A percentile compares a stretch with the other conserved stretches of the same genome.
Evolutionary conservation across 2,113 vertebrate species (phyloP).

Genomic region (Macaca nemestrina): DNA sequence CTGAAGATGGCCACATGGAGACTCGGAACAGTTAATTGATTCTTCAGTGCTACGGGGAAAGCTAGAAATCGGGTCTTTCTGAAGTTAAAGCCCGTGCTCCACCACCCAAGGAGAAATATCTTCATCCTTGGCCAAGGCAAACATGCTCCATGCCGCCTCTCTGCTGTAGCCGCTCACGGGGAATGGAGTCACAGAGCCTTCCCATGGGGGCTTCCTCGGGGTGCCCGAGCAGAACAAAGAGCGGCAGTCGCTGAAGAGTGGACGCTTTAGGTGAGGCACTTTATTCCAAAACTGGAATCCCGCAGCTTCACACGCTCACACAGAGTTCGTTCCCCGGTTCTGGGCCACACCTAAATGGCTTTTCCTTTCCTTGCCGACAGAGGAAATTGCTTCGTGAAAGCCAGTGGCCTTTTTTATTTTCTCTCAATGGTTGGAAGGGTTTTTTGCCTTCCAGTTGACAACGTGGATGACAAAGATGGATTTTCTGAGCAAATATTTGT

Average conservation of each 20-base stretch:
- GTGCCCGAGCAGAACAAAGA: rapidly evolving
- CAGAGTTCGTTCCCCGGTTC: rapidly evolving
- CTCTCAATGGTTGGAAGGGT: background rate
- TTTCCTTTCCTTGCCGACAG: background rate
- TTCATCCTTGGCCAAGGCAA: rapidly evolving
- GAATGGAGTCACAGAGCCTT: background rate
- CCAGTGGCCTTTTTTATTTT: background rate
- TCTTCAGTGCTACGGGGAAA: rapidly evolving
- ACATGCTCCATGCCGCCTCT: rapidly evolving
- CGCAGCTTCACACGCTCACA: rapidly evolving
- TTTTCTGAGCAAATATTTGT: conserved; percentile 21
- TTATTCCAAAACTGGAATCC: no score
- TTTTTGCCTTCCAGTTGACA: conserved; percentile 20
- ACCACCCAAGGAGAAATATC: background rate
- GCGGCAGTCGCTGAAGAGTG: rapidly evolving
- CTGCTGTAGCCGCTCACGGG: rapidly evolving
- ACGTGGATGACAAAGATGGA: background rate
- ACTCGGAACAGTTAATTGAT: background rate
- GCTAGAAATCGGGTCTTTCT: no score
- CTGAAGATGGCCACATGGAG: background rate
- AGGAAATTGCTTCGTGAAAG: background rate
- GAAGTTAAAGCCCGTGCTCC: rapidly evolving
- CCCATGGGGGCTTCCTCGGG: rapidly evolving
- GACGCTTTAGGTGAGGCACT: rapidly evolving
- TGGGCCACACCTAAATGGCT: background rate